Percentiles rank a stretch among this genome's conserved stretches.
These are phyloP conservation scores for Hydrolagus affinis DNA, from an alignment of 2,113 vertebrate species.

Conservation along the genomic window DNA sequence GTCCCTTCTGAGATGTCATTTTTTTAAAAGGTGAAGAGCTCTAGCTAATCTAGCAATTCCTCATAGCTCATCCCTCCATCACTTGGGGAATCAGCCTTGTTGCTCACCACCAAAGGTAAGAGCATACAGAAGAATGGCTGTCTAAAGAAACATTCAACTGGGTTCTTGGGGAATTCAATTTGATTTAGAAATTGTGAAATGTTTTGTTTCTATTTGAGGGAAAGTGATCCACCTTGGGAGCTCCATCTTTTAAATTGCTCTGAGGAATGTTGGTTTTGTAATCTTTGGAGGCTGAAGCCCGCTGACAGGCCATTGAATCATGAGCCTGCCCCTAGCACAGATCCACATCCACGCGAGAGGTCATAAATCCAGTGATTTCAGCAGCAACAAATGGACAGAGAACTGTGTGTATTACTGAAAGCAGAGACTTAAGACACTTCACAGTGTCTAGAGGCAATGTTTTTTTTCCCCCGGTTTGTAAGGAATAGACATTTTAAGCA, in stretches of 20 bases:
- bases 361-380: not conserved
- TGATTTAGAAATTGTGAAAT: not conserved
- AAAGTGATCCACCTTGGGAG: not conserved
- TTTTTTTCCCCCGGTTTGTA: not conserved
- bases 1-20: no score
- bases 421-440: not conserved
- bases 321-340: not conserved
- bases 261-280: not conserved
- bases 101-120: no score
- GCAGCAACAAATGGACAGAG: constrained; percentile 13
- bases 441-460: constrained; percentile 4
- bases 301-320: not conserved
- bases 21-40: no score
- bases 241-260: not conserved
- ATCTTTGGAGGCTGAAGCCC: not conserved
- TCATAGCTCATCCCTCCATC: no score
- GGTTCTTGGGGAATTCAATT: not conserved
- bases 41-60: no score
- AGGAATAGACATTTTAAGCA: not conserved
- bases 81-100: no score
- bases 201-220: not conserved
- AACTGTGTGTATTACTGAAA: constrained; percentile 10
- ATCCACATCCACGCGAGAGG: no score
- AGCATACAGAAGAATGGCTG: no score
- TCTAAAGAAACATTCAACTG: no score